Conservation (phyloP, 2,113 vertebrate species). For the Ailuropoda melanoleuca region DNA sequence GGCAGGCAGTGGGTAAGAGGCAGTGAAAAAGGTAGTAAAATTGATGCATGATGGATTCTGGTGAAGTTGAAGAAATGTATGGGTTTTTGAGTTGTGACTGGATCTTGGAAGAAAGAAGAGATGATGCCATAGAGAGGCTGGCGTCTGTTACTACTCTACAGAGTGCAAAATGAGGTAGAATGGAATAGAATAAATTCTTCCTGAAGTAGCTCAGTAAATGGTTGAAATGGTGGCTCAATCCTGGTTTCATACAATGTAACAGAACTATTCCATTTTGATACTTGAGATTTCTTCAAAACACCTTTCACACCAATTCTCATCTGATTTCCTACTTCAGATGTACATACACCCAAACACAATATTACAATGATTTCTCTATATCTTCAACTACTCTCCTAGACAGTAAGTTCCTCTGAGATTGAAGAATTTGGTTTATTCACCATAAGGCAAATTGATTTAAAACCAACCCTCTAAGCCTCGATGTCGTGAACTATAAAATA, state of each 20-base stretch:
- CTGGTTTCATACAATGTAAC: background rate
- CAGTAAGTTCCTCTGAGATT: slow-evolving; percentile 5
- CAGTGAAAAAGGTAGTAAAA: background rate
- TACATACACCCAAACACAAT: background rate
- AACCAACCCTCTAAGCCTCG: background rate
- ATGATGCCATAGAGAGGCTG: background rate
- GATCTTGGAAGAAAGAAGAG: background rate
- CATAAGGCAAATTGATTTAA: slow-evolving; percentile 10
- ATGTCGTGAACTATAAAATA: background rate
- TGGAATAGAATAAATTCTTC: background rate
- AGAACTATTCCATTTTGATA: background rate
- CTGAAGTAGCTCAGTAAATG: background rate
- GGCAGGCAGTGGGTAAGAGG: background rate
- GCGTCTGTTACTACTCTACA: background rate
- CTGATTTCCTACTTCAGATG: background rate
- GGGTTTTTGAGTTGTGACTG: background rate
- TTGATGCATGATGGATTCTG: background rate
- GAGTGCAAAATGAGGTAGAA: background rate
- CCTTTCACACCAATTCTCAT: background rate
- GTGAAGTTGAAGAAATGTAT: background rate
- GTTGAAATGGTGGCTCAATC: background rate
- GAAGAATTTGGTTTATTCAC: background rate
- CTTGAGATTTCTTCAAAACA: background rate
- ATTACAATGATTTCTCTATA: background rate
- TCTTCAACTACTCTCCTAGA: background rate